Base-by-base conservation (phyloP, 2,888 invertebrate genomes). In the Sipha maydis region DNA sequence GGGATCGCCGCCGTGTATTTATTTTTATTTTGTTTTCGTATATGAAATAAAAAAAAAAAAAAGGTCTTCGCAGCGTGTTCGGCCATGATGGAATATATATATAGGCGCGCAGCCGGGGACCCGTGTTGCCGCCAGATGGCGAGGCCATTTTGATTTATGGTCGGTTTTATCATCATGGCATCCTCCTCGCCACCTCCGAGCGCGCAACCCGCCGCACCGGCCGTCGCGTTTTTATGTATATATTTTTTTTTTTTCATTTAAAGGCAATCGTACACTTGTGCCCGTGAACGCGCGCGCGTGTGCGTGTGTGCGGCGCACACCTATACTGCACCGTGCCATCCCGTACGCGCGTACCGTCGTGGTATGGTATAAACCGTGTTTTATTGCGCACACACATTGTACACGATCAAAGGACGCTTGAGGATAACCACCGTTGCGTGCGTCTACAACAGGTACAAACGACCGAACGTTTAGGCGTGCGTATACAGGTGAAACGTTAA, bases 131-230 rank as follows among this genome's bases (percentile, higher is more conserved):
- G 79, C 86, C 79, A 80, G 79, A 80, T 79, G 86, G 79, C 71
- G 86, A 80, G 75, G 86, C 86, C 86, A 88, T 88, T 88, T 88
- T 88, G 86, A 88, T 88, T 88, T 88, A 88, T 88, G 73, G 86
- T 73, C 86, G 86, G 71, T 80, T 80, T 86, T 75, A 86, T 75
- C 86, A 56, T 86, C 79, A 88, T 88, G 86, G 86, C 86, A 88
- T 80, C 85, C 69, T 78, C 28, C 67, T n/a, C 76, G 17, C 41
- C 41, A 48, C 34, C 79, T 25, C 77, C 75, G n/a, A n/a, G n/a
- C n/a, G n/a, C 75, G 17, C 25, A 34, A 4, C 28, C 71, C 56
- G 48, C 34, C 28, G 31, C 67, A 61, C 1, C 34, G 25, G 8
- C 21, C 21, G 25, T 34, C 3, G 1, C 54, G 25, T 21, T 69